phyloP scores from a whole-genome alignment of 2,888 invertebrate species.

The Caenorhabditis doughertyi region DNA sequence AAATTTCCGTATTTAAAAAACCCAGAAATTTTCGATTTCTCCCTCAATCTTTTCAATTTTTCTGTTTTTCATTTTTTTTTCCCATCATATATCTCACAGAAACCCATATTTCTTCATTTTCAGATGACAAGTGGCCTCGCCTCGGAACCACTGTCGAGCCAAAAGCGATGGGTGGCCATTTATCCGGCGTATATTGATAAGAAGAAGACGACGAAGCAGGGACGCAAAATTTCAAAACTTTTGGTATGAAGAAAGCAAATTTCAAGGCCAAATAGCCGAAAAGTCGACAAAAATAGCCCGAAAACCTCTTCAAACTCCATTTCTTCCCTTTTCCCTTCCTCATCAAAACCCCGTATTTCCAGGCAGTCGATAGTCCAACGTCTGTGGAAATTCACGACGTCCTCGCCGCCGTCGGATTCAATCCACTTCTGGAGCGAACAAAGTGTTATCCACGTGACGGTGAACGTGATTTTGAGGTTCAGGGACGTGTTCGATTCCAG shows the following conservation, averaged over 20 bases:
- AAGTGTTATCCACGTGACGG: constrained; percentile 93
- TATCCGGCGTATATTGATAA: constrained; percentile 97
- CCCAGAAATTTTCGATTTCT: neutral
- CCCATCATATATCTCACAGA: neutral
- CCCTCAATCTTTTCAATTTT: neutral
- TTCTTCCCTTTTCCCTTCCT: constrained; percentile 25
- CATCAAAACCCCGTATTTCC: constrained; percentile 49
- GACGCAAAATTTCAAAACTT: constrained; percentile 90
- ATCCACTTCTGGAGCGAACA: constrained; percentile 89
- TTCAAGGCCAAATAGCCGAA: no score
- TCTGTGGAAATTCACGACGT: constrained; percentile 96
- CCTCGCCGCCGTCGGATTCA: constrained; percentile 89
- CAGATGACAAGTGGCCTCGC: constrained; percentile 47
- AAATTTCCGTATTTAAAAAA: no score
- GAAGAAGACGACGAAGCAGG: constrained; percentile 93
- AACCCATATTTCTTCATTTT: constrained; percentile 4
- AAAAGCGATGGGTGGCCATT: constrained; percentile 90
- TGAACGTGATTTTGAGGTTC: constrained; percentile 90
- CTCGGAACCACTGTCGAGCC: constrained; percentile 64
- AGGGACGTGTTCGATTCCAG: constrained; percentile 94
- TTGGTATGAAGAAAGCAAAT: no score
- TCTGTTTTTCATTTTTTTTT: neutral
- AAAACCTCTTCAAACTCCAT: neutral
- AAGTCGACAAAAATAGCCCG: no score
- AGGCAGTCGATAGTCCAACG: constrained; percentile 95